Evolutionary conservation across 2,888 invertebrate species (phyloP).

Genomic region (Phalera bucephala): DNA sequence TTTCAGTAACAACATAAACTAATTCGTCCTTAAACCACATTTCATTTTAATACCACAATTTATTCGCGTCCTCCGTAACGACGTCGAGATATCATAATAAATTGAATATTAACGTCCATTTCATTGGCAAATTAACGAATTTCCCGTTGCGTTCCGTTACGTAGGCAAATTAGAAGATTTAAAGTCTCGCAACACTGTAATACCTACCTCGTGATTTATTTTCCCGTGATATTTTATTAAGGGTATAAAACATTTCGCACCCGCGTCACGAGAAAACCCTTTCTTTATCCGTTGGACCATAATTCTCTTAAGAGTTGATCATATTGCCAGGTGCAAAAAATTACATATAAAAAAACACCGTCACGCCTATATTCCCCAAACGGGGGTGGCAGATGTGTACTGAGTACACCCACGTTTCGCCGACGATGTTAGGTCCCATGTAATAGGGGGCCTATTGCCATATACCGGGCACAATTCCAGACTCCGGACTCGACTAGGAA

Average conservation of each 20-base stretch:
- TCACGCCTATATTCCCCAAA: no score
- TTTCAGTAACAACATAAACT: no score
- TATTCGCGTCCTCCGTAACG: constrained; percentile 16
- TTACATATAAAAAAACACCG: no score
- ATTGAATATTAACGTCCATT: constrained; percentile 19
- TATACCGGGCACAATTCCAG: no score
- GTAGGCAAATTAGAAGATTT: constrained; percentile 43
- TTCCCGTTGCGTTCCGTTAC: background rate
- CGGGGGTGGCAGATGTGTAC: no score
- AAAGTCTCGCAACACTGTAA: constrained; percentile 47
- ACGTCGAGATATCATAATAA: constrained; percentile 24
- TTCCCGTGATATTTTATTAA: constrained; percentile 65
- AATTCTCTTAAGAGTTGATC: constrained; percentile 51
- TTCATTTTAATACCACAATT: constrained; percentile 23
- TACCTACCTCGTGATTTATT: constrained; percentile 65
- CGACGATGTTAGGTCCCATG: no score
- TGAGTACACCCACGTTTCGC: no score
- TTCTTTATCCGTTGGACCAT: constrained; percentile 51
- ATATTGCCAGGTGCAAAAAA: constrained; percentile 46
- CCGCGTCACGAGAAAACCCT: constrained; percentile 48
- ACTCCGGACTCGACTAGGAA: no score
- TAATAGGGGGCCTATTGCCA: no score
- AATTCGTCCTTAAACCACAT: background rate
- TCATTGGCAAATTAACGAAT: constrained; percentile 44
- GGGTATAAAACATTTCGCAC: constrained; percentile 61